phyloP scores from a whole-genome alignment of 1,140 invertebrate genomes.

The Solenopsis invicta region DNA sequence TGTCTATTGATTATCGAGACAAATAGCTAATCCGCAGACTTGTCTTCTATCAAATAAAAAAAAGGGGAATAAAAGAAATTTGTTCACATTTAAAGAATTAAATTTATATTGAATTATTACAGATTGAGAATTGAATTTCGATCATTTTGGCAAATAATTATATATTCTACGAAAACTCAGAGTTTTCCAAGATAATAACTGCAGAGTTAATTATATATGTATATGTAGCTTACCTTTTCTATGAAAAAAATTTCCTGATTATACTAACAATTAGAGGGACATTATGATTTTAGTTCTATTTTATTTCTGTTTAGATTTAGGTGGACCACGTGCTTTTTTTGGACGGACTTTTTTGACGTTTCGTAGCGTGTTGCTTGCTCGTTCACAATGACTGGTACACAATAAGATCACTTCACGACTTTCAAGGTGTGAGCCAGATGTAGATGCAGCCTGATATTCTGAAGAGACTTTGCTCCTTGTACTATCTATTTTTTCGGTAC shows the following conservation, averaged over 20 bases:
- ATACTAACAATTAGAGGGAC: background rate
- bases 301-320: constrained; percentile 6
- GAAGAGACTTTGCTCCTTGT: background rate
- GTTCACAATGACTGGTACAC: background rate
- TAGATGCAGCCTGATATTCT: constrained; percentile 21
- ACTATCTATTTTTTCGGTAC: constrained; percentile 7
- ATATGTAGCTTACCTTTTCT: background rate
- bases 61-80: no score
- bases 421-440: background rate
- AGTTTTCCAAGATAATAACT: background rate
- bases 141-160: background rate
- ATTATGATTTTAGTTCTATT: constrained; percentile 11
- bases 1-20: no score
- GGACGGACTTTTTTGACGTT: background rate
- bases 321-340: background rate
- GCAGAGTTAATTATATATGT: background rate
- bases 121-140: background rate
- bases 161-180: background rate
- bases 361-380: background rate
- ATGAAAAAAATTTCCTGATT: background rate
- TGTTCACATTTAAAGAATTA: no score
- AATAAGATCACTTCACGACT: background rate
- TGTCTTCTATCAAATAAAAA: no score
- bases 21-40: no score
- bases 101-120: background rate